A percentile compares a stretch with the other conserved stretches of the same genome.
These are phyloP conservation scores for Beroe ovata DNA, from an alignment of 37 sponge, comb jelly and placozoan genomes.

Conservation along the genomic window DNA sequence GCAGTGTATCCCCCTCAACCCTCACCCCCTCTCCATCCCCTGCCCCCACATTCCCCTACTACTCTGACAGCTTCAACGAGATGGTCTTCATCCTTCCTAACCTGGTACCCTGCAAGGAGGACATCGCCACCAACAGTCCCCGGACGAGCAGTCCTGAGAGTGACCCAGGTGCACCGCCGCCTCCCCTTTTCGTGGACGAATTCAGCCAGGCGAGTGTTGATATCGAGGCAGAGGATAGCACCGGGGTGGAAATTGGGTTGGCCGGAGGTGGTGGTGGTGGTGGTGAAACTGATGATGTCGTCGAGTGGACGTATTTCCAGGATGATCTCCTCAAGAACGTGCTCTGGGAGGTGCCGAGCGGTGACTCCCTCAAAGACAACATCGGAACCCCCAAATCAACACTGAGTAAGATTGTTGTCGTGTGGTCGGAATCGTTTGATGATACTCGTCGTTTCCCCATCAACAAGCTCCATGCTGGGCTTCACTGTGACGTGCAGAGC, in stretches of 20 bases:
- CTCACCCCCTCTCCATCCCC: not conserved
- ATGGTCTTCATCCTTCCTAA: conserved; percentile 35
- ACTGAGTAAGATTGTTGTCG: conserved; percentile 36
- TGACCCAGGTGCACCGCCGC: not conserved
- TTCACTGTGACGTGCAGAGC: conserved; percentile 13
- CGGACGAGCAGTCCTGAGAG: conserved; percentile 27
- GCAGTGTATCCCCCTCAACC: not conserved
- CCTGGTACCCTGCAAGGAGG: conserved; percentile 16
- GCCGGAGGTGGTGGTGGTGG: too few relatives aligned
- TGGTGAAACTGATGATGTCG: too few relatives aligned
- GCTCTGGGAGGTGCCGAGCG: conserved; percentile 11
- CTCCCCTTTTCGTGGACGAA: conserved; percentile 37
- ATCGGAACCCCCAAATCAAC: not conserved
- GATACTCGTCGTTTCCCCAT: conserved; percentile 40
- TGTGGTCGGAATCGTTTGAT: conserved; percentile 40
- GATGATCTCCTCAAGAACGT: conserved; percentile 1
- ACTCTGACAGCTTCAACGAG: conserved; percentile 46
- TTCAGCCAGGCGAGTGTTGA: conserved; percentile 58
- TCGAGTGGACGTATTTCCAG: conserved; percentile 1
- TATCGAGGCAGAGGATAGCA: not conserved
- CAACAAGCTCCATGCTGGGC: not conserved
- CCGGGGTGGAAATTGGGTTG: not conserved
- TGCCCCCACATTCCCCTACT: conserved; percentile 62
- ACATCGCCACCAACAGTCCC: not conserved
- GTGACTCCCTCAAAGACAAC: not conserved